These are phyloP conservation scores for Triplophysa rosa DNA, from an alignment of 2,113 vertebrate genomes.

Conservation along the genomic window DNA sequence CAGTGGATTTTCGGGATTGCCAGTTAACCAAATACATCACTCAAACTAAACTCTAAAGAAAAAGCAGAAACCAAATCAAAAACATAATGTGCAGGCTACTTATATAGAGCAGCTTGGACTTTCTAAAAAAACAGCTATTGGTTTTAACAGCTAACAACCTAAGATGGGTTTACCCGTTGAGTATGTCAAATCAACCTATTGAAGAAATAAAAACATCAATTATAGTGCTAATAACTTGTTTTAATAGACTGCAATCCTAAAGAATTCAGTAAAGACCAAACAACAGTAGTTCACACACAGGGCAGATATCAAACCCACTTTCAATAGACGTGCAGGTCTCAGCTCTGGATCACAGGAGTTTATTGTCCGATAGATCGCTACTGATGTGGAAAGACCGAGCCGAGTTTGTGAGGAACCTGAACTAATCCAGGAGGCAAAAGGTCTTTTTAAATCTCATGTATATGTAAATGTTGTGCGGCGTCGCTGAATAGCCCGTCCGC, in stretches of 20 bases:
- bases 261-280: neutral
- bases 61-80: too few relatives aligned
- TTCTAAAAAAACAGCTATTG: too few relatives aligned
- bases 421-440: conserved; percentile 70
- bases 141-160: too few relatives aligned
- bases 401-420: conserved; percentile 53
- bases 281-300: neutral
- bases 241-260: neutral
- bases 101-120: too few relatives aligned
- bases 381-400: conserved; percentile 64
- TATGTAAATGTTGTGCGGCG: conserved; percentile 70
- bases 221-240: neutral
- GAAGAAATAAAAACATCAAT: neutral
- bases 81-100: too few relatives aligned
- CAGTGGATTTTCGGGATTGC: conserved; percentile 34
- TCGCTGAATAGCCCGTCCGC: conserved; percentile 49
- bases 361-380: conserved; percentile 55
- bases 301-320: neutral
- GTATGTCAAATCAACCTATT: too few relatives aligned
- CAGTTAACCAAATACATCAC: conserved; percentile 35
- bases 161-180: too few relatives aligned
- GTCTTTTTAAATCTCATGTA: conserved; percentile 66
- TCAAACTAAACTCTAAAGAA: neutral
- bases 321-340: conserved; percentile 36
- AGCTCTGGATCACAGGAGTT: conserved; percentile 61